phyloP scores from a whole-genome alignment of 2,888 invertebrate species.

The Argyresthia goedartella region DNA sequence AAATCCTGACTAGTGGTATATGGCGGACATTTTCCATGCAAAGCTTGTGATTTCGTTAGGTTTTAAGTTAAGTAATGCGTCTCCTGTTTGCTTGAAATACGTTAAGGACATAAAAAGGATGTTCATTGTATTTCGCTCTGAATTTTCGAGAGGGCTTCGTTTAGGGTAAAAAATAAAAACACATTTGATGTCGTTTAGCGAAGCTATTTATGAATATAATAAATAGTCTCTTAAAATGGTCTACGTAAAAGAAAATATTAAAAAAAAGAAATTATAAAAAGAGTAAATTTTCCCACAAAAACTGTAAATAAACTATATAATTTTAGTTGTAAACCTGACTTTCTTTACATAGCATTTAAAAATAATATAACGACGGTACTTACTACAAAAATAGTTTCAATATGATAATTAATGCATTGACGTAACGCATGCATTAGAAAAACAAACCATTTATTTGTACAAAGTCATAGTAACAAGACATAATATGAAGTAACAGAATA shows the following conservation, averaged over 20 bases:
- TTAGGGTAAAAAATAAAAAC: constrained; percentile 8
- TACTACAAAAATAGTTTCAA: too few species aligned
- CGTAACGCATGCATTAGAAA: too few species aligned
- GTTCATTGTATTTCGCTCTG: background rate
- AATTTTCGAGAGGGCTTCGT: background rate
- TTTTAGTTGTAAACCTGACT: constrained; percentile 44
- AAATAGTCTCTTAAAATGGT: constrained; percentile 48
- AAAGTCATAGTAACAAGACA: background rate
- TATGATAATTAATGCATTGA: too few species aligned
- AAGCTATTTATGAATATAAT: constrained; percentile 61
- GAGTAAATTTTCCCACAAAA: constrained; percentile 53
- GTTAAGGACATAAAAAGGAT: background rate
- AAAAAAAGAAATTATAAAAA: constrained; percentile 47
- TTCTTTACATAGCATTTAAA: too few species aligned
- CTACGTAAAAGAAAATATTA: constrained; percentile 32
- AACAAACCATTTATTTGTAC: too few species aligned
- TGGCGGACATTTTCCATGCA: background rate
- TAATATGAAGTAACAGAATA: background rate
- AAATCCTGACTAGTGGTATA: constrained; percentile 26
- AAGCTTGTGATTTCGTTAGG: constrained; percentile 5
- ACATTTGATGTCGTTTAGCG: constrained; percentile 15
- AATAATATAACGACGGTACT: too few species aligned
- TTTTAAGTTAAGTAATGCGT: constrained; percentile 2
- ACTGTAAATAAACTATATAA: constrained; percentile 65
- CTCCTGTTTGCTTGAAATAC: background rate